A percentile compares a stretch with the other conserved stretches of the same genome.
These are phyloP conservation scores for Emys orbicularis DNA, from an alignment of 2,797 vertebrate genomes.

Conservation along the genomic window DNA sequence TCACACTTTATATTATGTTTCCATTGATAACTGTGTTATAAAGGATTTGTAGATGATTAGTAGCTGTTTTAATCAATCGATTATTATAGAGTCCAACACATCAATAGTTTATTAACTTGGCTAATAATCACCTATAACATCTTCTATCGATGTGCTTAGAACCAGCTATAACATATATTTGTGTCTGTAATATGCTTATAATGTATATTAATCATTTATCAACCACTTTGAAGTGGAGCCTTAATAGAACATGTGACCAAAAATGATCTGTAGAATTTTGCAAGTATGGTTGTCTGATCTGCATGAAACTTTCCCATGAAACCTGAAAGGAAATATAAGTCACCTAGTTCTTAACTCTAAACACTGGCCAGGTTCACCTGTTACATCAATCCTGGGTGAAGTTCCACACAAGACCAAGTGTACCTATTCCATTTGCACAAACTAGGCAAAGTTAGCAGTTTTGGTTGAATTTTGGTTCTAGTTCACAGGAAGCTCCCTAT, in stretches of 20 bases:
- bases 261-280: not conserved
- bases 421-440: not conserved
- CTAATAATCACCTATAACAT: not conserved
- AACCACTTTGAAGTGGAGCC: not conserved
- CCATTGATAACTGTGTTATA: not conserved
- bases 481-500: too few relatives aligned
- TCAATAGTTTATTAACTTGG: not conserved
- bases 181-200: too few relatives aligned
- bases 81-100: not conserved
- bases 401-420: not conserved
- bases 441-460: too few relatives aligned
- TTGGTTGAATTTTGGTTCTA: too few relatives aligned
- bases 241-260: not conserved
- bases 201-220: not conserved
- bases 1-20: not conserved
- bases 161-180: too few relatives aligned
- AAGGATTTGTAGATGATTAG: not conserved
- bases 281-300: not conserved
- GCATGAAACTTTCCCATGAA: not conserved
- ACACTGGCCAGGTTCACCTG: not conserved
- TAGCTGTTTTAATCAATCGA: not conserved
- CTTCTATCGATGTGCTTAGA: not conserved
- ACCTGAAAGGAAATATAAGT: not conserved
- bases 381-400: not conserved
- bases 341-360: not conserved